phyloP scores from a whole-genome alignment of 2,113 vertebrate genomes.

The Poecilia latipinna region DNA sequence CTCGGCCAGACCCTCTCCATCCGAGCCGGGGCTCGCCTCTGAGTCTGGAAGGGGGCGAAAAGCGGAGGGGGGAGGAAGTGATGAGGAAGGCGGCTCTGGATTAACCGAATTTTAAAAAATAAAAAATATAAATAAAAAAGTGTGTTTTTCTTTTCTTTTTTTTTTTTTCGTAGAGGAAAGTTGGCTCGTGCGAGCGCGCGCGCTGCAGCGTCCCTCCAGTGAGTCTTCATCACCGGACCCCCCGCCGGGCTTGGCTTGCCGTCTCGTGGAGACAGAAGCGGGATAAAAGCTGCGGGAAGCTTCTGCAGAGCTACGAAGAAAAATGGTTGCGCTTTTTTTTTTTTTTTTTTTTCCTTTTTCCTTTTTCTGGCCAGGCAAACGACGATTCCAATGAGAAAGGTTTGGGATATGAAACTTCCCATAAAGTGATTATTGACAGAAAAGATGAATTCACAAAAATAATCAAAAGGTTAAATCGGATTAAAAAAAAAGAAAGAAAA shows the following conservation, averaged over 20 bases:
- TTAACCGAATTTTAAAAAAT: slow-evolving; percentile 27
- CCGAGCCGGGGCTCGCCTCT: slow-evolving; percentile 94
- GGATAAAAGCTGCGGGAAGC: slow-evolving; percentile 49
- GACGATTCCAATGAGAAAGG: slow-evolving; percentile 34
- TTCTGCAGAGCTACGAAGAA: slow-evolving; percentile 48
- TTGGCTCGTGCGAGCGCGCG: slow-evolving; percentile 30
- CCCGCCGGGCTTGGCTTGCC: slow-evolving; percentile 26
- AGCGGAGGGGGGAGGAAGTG: slow-evolving; percentile 20
- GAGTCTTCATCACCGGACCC: slow-evolving; percentile 66
- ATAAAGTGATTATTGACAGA: slow-evolving; percentile 22
- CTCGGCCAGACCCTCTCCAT: slow-evolving; percentile 91
- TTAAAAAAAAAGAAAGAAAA: slow-evolving; percentile 13
- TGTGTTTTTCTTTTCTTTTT: too few species aligned
- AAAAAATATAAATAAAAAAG: too few species aligned
- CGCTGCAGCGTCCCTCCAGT: slow-evolving; percentile 10
- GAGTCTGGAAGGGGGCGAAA: slow-evolving; percentile 83
- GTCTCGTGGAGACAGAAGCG: slow-evolving; percentile 50
- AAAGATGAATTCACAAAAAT: slow-evolving; percentile 22
- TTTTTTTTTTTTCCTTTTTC: too few species aligned
- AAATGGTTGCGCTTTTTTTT: slow-evolving; percentile 28
- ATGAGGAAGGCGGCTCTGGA: slow-evolving; percentile 49
- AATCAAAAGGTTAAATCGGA: slow-evolving; percentile 21
- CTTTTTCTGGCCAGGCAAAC: slow-evolving; percentile 25
- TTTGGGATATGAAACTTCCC: slow-evolving; percentile 36
- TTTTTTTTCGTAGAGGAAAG: slow-evolving; percentile 49